A percentile compares a stretch with the other conserved stretches of the same genome.
These are phyloP conservation scores for Euplagia quadripunctaria DNA, from an alignment of 2,888 invertebrate species.

Conservation along the genomic window DNA sequence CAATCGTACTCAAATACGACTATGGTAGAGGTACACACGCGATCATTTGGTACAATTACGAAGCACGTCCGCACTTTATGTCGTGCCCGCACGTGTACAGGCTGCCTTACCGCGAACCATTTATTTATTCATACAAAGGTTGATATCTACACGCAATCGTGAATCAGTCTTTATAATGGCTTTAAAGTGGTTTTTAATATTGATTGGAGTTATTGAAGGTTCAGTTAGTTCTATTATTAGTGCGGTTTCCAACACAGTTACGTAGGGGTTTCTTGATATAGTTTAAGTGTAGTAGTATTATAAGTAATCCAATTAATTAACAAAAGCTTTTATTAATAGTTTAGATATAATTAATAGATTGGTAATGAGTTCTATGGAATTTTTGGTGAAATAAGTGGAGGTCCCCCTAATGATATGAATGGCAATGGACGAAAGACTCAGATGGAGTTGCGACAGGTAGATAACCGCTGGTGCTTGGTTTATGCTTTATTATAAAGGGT, in stretches of 20 bases:
- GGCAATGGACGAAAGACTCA: too few relatives aligned
- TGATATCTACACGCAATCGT: conserved; percentile 55
- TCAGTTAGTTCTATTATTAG: conserved; percentile 33
- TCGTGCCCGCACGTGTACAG: conserved; percentile 53
- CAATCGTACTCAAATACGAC: conserved; percentile 48
- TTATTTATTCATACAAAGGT: conserved; percentile 56
- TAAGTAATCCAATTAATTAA: not conserved
- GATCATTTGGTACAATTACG: conserved; percentile 59
- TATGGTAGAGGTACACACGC: conserved; percentile 45
- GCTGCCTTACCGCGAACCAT: conserved; percentile 48
- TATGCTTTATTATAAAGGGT: too few relatives aligned
- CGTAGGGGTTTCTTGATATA: not conserved
- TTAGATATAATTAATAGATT: too few relatives aligned
- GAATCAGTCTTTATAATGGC: conserved; percentile 49
- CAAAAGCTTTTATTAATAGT: not conserved
- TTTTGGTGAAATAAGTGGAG: too few relatives aligned
- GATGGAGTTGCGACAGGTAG: too few relatives aligned
- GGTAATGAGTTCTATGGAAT: too few relatives aligned
- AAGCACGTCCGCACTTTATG: conserved; percentile 59
- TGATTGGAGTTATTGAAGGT: conserved; percentile 46
- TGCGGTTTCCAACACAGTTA: not conserved
- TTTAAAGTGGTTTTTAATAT: conserved; percentile 55
- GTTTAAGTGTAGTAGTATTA: not conserved
- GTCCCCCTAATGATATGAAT: too few relatives aligned
- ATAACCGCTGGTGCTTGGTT: too few relatives aligned